A percentile compares a stretch with the other conserved stretches of the same genome.
These are phyloP conservation scores for Atherinosoma microstoma DNA, from an alignment of 2,797 vertebrate genomes.

Conservation along the genomic window DNA sequence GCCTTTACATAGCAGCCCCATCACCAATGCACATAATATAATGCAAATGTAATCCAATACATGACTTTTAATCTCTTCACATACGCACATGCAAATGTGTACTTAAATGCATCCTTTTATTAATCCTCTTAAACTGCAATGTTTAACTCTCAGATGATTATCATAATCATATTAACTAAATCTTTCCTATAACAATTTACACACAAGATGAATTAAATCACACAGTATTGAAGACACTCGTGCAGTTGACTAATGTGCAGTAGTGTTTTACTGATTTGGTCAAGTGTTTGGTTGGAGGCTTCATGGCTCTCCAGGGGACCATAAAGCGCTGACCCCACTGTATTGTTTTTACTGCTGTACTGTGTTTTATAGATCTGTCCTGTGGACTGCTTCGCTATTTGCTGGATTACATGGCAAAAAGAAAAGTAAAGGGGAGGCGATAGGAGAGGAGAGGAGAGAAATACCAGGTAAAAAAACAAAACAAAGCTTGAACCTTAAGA, in stretches of 20 bases:
- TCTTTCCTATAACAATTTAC: background rate
- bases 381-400: constrained; percentile 30
- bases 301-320: constrained; percentile 45
- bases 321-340: constrained; percentile 58
- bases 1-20: constrained; percentile 21
- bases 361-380: constrained; percentile 54
- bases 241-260: constrained; percentile 2
- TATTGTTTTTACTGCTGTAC: constrained; percentile 41
- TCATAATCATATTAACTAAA: constrained; percentile 1
- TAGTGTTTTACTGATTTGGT: constrained; percentile 22
- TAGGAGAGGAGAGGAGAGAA: background rate
- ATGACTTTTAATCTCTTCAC: constrained; percentile 25
- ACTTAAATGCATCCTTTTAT: constrained; percentile 10
- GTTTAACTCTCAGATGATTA: constrained; percentile 34
- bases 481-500: no score
- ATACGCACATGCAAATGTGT: background rate
- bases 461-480: background rate
- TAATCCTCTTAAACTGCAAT: constrained; percentile 33
- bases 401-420: background rate
- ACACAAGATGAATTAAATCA: background rate
- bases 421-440: background rate
- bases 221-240: background rate
- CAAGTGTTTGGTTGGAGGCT: constrained; percentile 39
- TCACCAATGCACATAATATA: constrained; percentile 28
- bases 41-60: constrained; percentile 49